Evolutionary conservation across 1,140 invertebrate species (phyloP).

Genomic region (Drosophila rhopaloa): DNA sequence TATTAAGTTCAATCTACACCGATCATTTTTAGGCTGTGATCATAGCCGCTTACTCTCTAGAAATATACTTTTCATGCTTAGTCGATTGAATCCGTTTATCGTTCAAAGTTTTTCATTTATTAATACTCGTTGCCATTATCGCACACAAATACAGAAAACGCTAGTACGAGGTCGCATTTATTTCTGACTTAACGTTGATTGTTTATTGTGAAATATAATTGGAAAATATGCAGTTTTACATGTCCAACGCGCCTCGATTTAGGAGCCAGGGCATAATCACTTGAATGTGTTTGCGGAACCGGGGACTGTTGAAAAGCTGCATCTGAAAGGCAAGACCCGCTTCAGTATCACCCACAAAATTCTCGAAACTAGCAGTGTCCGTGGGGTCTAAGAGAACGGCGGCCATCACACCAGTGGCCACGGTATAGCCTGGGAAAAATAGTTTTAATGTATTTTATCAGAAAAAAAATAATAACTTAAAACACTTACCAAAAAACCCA

Average conservation of each 20-base stretch:
- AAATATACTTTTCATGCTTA: background rate
- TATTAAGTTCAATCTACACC: no score
- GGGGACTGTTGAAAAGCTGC: constrained; percentile 13
- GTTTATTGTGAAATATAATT: background rate
- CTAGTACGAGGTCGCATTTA: constrained; percentile 4
- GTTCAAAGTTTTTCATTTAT: constrained; percentile 9
- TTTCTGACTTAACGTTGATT: background rate
- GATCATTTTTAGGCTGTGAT: no score
- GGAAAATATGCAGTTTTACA: constrained; percentile 9
- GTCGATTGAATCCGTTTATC: constrained; percentile 6
- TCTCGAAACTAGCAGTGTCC: constrained; percentile 13
- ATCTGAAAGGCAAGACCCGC: constrained; percentile 14
- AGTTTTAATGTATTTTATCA: no score
- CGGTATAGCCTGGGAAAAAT: background rate
- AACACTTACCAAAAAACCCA: constrained; percentile 5
- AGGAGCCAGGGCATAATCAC: constrained; percentile 11
- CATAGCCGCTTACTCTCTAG: no score
- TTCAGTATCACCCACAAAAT: constrained; percentile 5
- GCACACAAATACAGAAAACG: constrained; percentile 7
- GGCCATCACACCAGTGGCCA: constrained; percentile 16
- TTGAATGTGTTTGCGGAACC: constrained; percentile 14
- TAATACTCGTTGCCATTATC: constrained; percentile 13
- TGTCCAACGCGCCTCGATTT: constrained; percentile 20
- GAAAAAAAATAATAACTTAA: background rate
- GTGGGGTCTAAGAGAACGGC: constrained; percentile 15